A percentile compares a stretch with the other conserved stretches of the same genome.
These are phyloP conservation scores for Laticauda laticaudata DNA, from an alignment of 2,113 vertebrate species.

Conservation along the genomic window DNA sequence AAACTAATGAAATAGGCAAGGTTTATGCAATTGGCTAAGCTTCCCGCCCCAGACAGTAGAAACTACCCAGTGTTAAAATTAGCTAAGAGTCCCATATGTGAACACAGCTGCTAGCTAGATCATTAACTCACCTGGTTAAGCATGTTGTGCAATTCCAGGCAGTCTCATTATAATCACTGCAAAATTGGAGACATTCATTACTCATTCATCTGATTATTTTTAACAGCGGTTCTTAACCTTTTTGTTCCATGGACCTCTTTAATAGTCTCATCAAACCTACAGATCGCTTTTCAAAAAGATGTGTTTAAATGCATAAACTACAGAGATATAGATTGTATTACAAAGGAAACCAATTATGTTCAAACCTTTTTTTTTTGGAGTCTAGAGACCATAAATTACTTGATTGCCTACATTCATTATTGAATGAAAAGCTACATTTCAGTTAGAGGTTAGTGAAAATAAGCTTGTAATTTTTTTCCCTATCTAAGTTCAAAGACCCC, in stretches of 20 bases:
- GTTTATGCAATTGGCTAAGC: not conserved
- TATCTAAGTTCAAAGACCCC: not conserved
- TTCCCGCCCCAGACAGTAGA: not conserved
- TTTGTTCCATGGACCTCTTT: not conserved
- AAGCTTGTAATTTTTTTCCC: not conserved
- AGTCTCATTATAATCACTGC: slow-evolving; percentile 33
- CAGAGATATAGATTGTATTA: not conserved
- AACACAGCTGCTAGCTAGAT: not conserved
- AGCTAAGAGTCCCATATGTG: not conserved
- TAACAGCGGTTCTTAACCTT: not conserved
- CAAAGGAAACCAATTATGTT: not conserved
- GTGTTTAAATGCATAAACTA: not conserved
- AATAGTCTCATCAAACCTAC: not conserved
- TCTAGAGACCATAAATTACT: not conserved
- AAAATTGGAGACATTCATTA: slow-evolving; percentile 43
- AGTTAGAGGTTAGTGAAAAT: not conserved
- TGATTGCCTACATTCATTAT: not conserved
- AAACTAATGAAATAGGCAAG: not conserved
- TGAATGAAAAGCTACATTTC: not conserved
- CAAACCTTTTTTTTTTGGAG: not conserved
- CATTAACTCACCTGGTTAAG: not conserved
- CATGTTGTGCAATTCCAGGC: not conserved
- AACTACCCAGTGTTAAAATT: not conserved
- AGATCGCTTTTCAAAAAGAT: not conserved
- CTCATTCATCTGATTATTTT: slow-evolving; percentile 47